phyloP scores from a whole-genome alignment of 2,113 vertebrate genomes.

The Proteles cristata region DNA sequence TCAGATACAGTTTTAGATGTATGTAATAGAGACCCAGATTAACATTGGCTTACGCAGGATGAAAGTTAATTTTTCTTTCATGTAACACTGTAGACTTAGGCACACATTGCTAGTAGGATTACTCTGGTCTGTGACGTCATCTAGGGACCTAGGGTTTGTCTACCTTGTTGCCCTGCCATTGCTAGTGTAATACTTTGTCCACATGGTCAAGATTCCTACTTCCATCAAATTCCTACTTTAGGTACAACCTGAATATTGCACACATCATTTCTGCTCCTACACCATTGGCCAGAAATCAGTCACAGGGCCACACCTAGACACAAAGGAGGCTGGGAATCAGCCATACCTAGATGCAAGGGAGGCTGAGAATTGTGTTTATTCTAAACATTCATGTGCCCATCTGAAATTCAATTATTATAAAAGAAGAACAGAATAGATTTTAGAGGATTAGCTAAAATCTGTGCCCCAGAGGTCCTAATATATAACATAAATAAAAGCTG shows the following conservation, averaged over 20 bases:
- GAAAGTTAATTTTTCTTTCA: background rate
- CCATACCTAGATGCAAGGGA: background rate
- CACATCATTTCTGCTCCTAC: background rate
- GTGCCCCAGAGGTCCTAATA: background rate
- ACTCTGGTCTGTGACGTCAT: background rate
- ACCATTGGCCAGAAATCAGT: background rate
- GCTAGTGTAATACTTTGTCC: background rate
- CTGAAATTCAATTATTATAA: background rate
- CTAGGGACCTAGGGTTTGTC: background rate
- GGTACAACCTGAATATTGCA: background rate
- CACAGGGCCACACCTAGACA: background rate
- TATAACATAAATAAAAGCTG: conserved; percentile 18
- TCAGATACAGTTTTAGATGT: conserved; percentile 6
- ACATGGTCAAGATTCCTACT: background rate
- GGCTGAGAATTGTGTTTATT: background rate
- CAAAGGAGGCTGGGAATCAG: background rate
- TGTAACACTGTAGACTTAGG: background rate
- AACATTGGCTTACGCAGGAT: background rate
- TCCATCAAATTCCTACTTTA: background rate
- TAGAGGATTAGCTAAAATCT: background rate
- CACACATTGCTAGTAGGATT: background rate
- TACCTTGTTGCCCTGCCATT: background rate
- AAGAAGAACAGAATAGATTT: background rate
- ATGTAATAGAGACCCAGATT: background rate
- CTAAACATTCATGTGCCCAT: background rate